Percentiles rank a stretch among this genome's conserved stretches.
Conservation (phyloP, 1,140 invertebrate species). For the Camponotus vicinus region DNA sequence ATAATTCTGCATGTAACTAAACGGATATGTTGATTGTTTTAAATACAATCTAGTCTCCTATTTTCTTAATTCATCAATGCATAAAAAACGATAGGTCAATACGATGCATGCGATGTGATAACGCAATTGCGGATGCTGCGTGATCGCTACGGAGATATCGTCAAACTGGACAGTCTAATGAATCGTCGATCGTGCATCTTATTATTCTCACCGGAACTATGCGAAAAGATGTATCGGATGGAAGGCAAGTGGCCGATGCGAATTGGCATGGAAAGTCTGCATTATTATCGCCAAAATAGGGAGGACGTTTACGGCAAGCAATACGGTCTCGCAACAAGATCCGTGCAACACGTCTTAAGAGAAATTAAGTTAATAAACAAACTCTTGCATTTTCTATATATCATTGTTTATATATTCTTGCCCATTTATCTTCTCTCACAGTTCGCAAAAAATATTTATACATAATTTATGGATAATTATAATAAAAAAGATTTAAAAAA, state of each 20-base stretch:
- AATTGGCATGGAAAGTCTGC: constrained; percentile 76
- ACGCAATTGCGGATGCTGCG: constrained; percentile 67
- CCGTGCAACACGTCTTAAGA: background rate
- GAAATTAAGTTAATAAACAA: background rate
- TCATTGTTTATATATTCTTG: too few relatives aligned
- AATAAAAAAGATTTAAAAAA: too few relatives aligned
- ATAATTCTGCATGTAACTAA: too few relatives aligned
- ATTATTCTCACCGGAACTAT: constrained; percentile 75
- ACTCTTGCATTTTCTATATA: too few relatives aligned
- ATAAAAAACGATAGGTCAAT: constrained; percentile 71
- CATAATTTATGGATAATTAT: too few relatives aligned
- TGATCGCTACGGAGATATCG: constrained; percentile 75
- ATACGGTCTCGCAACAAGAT: constrained; percentile 77
- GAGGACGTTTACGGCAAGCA: constrained; percentile 75
- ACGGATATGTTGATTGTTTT: background rate
- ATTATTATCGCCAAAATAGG: constrained; percentile 76
- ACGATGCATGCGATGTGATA: constrained; percentile 33
- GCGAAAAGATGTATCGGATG: constrained; percentile 80
- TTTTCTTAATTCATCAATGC: background rate
- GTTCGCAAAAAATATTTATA: too few relatives aligned
- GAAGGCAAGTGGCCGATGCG: constrained; percentile 81
- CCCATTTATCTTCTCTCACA: too few relatives aligned
- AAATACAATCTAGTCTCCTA: background rate
- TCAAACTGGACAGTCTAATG: constrained; percentile 76
- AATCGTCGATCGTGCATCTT: constrained; percentile 73